Conservation (phyloP, 2,113 vertebrate species). For the Equus quagga region DNA sequence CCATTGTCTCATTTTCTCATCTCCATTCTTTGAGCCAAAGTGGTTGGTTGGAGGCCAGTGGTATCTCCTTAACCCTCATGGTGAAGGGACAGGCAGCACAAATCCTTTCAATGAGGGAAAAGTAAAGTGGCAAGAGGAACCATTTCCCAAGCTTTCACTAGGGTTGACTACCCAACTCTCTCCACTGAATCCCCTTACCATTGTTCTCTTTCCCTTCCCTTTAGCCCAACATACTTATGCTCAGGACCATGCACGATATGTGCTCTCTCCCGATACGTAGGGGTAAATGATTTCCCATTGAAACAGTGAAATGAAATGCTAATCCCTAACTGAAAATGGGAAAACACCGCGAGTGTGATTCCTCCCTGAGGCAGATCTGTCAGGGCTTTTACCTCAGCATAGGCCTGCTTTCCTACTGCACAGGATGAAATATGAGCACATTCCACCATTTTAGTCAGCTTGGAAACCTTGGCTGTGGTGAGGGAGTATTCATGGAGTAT, state of each 20-base stretch:
- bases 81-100: not conserved
- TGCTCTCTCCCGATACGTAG: not conserved
- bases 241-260: not conserved
- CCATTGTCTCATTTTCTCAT: not conserved
- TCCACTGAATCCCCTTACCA: rapidly evolving
- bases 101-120: not conserved
- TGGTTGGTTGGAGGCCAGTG: not conserved
- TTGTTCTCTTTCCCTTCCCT: not conserved
- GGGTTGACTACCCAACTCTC: not conserved
- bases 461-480: no score
- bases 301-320: not conserved
- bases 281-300: not conserved
- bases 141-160: not conserved
- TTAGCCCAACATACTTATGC: not conserved
- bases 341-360: not conserved
- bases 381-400: not conserved
- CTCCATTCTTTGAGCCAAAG: not conserved
- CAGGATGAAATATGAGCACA: rapidly evolving
- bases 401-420: not conserved
- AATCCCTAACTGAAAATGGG: not conserved
- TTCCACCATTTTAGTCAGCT: not conserved
- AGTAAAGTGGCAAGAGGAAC: not conserved
- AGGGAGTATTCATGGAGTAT: not conserved
- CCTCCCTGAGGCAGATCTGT: not conserved
- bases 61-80: not conserved